Base-by-base conservation (phyloP, 2,888 invertebrate species). In the Ditula angustiorana region DNA sequence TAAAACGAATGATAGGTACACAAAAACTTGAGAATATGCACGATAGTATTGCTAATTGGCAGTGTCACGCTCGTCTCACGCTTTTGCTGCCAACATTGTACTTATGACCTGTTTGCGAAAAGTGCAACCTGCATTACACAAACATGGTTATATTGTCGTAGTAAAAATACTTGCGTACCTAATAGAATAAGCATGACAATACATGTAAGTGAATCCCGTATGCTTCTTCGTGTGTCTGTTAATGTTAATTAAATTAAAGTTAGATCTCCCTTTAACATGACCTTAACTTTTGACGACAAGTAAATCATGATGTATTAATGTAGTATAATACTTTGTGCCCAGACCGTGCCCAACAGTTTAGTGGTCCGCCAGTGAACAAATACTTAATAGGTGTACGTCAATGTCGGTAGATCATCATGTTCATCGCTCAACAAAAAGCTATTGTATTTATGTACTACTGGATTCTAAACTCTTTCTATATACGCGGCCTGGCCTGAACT, bases 51-150 rank as follows among this genome's bases (percentile, higher is more conserved):
- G 72, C 68, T 74, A 75, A 79, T 74, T 73, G 73, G 68, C 77
- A 75, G 77, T 80, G 81, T 77, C 82, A 78, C 71, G 71, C 70
- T 26, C 75, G 69, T 87, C 88, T 81, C 89, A 90, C 88, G 89
- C 81, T 82, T 80, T 82, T 85, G 76, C 74, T 69, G 74, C 72
- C 67, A 67, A 66, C 69, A 72, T 78, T 76, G 74, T 74, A 70
- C 73, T 71, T 75, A 72, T 82, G 84, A 83, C 84, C 82, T 81
- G 78, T 70, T 78, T 79, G 79, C 65, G 72, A 80, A 80, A 76
- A 79, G 75, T 74, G 69, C 67, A 71, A 71, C 68, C 72, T 74
- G 53, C 50, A 59, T 53, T 16, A 35, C 35, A 53, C 37, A 5
- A 67, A 28, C 58, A 60, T 57, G 16, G 46, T 16, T 53, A 55